Percentiles rank a stretch among this genome's conserved stretches.
Conservation (phyloP, 2,113 vertebrate genomes). For the Apistogramma diplotaenia region DNA sequence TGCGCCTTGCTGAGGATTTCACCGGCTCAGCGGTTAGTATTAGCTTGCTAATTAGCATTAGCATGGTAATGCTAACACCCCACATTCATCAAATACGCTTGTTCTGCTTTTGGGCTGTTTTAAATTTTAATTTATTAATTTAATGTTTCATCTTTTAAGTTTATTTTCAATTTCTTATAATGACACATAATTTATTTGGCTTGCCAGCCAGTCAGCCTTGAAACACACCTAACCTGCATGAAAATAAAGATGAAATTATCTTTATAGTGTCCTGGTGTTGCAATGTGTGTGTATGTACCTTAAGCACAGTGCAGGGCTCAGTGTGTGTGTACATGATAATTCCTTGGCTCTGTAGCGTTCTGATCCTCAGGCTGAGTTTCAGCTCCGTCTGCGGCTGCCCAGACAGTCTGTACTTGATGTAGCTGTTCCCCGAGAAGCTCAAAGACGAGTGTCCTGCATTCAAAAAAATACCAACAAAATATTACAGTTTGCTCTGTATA, state of each 20-base stretch:
- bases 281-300: conserved; percentile 77
- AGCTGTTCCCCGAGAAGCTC: conserved; percentile 97
- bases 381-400: conserved; percentile 86
- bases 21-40: no score
- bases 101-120: not conserved
- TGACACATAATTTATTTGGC: not conserved
- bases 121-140: not conserved
- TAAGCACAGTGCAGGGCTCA: conserved; percentile 89
- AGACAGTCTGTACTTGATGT: conserved; percentile 93
- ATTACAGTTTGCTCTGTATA: not conserved
- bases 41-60: no score
- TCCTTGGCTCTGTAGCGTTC: conserved; percentile 91
- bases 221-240: not conserved
- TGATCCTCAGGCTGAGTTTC: conserved; percentile 89
- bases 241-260: not conserved
- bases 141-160: not conserved
- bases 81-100: no score
- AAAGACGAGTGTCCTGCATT: conserved; percentile 90
- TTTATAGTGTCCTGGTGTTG: not conserved
- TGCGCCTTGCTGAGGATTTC: no score
- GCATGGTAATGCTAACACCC: no score
- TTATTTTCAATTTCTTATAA: not conserved
- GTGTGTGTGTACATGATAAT: conserved; percentile 94
- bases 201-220: not conserved
- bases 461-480: not conserved